A percentile compares a stretch with the other conserved stretches of the same genome.
Evolutionary conservation across 23 tunicate genomes (phyloP).

Genomic region (Phallusia fumigata): DNA sequence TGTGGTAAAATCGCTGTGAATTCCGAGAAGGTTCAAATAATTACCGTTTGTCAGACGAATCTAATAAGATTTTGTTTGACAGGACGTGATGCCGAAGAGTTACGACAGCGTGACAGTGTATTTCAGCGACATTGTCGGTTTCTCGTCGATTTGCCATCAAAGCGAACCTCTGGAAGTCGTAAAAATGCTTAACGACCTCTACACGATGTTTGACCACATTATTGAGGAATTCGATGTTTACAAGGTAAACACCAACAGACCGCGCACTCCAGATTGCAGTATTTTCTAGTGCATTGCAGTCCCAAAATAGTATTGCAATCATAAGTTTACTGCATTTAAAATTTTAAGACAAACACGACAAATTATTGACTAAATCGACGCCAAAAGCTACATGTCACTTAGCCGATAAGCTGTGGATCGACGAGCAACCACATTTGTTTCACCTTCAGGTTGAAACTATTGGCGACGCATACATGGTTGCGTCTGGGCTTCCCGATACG

Average conservation of each 20-base stretch:
- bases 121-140: slow-evolving; percentile 94
- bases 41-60: no score
- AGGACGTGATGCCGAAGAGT: slow-evolving; percentile 64
- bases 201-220: slow-evolving; percentile 70
- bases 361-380: no score
- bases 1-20: no score
- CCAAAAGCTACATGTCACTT: no score
- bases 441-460: slow-evolving; percentile 74
- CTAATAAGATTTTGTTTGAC: not conserved
- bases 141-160: slow-evolving; percentile 69
- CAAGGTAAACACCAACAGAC: slow-evolving; percentile 81
- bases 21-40: no score
- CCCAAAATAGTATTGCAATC: not conserved
- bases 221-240: slow-evolving; percentile 77
- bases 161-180: slow-evolving; percentile 71
- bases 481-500: slow-evolving; percentile 76
- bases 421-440: no score
- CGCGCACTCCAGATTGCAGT: no score
- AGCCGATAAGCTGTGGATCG: no score
- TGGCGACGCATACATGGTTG: slow-evolving; percentile 96
- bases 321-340: no score
- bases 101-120: slow-evolving; percentile 79
- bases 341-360: no score
- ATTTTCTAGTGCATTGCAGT: no score
- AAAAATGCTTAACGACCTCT: slow-evolving; percentile 75